These are phyloP conservation scores for Amphiprion ocellaris DNA, from an alignment of 2,113 vertebrate species.

Conservation along the genomic window DNA sequence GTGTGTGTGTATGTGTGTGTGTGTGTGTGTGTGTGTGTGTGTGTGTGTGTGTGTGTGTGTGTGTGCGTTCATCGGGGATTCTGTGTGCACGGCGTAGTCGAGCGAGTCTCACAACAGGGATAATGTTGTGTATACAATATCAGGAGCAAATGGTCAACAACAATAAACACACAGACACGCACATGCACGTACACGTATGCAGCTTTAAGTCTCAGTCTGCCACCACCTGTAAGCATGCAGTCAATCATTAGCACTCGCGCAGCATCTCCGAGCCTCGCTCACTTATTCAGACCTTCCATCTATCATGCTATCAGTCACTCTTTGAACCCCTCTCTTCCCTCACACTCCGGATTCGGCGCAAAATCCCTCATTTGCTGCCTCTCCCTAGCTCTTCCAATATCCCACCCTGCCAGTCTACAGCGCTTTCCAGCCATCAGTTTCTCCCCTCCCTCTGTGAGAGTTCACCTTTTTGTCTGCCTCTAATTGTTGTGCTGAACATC, in stretches of 20 bases:
- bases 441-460: slow-evolving; percentile 16
- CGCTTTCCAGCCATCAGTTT: slow-evolving; percentile 43
- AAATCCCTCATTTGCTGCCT: slow-evolving; percentile 49
- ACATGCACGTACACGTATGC: background rate
- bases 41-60: background rate
- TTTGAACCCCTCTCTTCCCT: slow-evolving; percentile 52
- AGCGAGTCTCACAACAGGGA: slow-evolving; percentile 66
- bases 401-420: slow-evolving; percentile 57
- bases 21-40: background rate
- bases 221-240: slow-evolving; percentile 72
- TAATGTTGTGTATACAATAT: slow-evolving; percentile 61
- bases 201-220: slow-evolving; percentile 14
- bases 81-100: slow-evolving; percentile 40
- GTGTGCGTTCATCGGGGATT: slow-evolving; percentile 33
- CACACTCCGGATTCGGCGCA: slow-evolving; percentile 27
- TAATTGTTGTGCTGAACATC: slow-evolving; percentile 57
- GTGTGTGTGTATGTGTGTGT: background rate
- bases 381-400: slow-evolving; percentile 67
- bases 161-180: slow-evolving; percentile 38
- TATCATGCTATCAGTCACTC: slow-evolving; percentile 74
- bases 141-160: slow-evolving; percentile 65
- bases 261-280: slow-evolving; percentile 56
- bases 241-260: slow-evolving; percentile 62
- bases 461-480: slow-evolving; percentile 55
- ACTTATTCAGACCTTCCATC: slow-evolving; percentile 69